phyloP scores from a whole-genome alignment of 2,113 vertebrate species.

The Corydoras maculifer region DNA sequence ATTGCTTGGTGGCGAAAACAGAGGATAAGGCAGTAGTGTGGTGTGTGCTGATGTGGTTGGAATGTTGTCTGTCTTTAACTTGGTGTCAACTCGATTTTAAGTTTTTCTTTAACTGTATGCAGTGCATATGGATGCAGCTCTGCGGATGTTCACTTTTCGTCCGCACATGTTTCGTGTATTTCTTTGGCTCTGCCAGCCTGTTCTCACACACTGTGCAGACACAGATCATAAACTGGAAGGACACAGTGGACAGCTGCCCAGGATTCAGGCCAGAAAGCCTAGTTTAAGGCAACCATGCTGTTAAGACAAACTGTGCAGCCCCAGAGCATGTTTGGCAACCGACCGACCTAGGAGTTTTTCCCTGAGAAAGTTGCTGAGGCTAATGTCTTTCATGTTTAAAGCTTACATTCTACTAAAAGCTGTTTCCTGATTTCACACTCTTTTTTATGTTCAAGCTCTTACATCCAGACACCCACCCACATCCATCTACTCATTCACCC shows the following conservation, averaged over 20 bases:
- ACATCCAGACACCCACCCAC: constrained; percentile 1
- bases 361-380: too few relatives aligned
- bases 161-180: constrained; percentile 4
- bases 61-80: too few relatives aligned
- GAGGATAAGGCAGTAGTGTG: constrained; percentile 3
- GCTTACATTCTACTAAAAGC: too few relatives aligned
- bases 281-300: neutral
- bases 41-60: neutral
- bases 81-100: too few relatives aligned
- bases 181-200: constrained; percentile 6
- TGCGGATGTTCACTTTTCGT: neutral
- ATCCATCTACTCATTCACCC: neutral
- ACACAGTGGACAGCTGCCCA: constrained; percentile 25
- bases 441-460: neutral
- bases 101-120: neutral
- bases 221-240: constrained; percentile 28
- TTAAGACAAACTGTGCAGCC: constrained; percentile 6
- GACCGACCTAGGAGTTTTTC: too few relatives aligned
- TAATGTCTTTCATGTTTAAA: too few relatives aligned
- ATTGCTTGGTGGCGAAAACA: constrained; percentile 7
- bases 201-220: constrained; percentile 16
- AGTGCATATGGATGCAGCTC: neutral
- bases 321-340: neutral
- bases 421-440: neutral
- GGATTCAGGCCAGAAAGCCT: constrained; percentile 9